phyloP scores from a whole-genome alignment of 2,888 invertebrate genomes.

The Microplitis manilae region DNA sequence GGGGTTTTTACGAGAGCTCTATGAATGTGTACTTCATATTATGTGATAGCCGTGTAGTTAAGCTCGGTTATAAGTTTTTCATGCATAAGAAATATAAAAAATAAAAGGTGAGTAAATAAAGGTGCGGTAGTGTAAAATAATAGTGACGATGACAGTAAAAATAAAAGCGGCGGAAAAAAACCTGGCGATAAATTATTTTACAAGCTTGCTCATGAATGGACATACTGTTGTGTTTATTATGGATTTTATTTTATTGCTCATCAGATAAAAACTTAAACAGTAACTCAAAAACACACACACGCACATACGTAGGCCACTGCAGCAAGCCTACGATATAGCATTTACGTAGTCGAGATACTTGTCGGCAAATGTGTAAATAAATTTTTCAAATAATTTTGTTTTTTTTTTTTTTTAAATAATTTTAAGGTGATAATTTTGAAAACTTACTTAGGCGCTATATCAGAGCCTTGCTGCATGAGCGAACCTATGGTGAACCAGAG shows the following conservation, averaged over 20 bases:
- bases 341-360: constrained; percentile 40
- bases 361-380: neutral
- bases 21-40: neutral
- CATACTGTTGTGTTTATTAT: too few species aligned
- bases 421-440: neutral
- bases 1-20: neutral
- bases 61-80: neutral
- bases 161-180: too few species aligned
- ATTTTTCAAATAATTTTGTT: neutral
- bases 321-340: constrained; percentile 70
- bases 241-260: too few species aligned
- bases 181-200: too few species aligned
- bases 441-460: constrained; percentile 92
- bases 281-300: too few species aligned
- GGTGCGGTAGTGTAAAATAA: neutral
- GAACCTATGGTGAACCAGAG: constrained; percentile 96
- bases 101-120: neutral
- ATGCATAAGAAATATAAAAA: constrained; percentile 20
- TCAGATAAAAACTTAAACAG: too few species aligned
- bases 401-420: constrained; percentile 4
- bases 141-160: neutral
- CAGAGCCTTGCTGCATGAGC: constrained; percentile 93
- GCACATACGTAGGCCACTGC: constrained; percentile 57
- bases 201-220: too few species aligned
- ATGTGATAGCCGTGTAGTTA: neutral